These are phyloP conservation scores for Phenganax stokvisi DNA, from an alignment of 92 coral and sea anemone genomes.

Conservation along the genomic window DNA sequence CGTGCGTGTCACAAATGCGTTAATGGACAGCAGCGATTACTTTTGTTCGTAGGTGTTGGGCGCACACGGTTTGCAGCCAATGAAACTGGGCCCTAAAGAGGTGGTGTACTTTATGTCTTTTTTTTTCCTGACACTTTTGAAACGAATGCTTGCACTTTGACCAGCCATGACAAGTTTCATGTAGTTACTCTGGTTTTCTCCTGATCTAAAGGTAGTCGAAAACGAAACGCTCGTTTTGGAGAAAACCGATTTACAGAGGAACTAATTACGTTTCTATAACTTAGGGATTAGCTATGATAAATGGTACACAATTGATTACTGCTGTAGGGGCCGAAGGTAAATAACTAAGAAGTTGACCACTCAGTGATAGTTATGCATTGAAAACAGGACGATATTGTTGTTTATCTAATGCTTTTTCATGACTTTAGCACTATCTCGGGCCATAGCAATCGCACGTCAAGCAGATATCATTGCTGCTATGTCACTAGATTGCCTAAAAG, in stretches of 20 bases:
- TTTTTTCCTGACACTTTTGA: too few relatives aligned
- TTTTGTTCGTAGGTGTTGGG: slow-evolving; percentile 59
- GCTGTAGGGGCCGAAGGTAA: slow-evolving; percentile 90
- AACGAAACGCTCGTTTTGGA: too few relatives aligned
- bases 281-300: slow-evolving; percentile 89
- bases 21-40: background rate
- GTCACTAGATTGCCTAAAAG: slow-evolving; percentile 78
- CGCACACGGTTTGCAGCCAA: slow-evolving; percentile 64
- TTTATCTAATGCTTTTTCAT: background rate
- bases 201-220: too few relatives aligned
- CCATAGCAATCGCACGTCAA: slow-evolving; percentile 63
- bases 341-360: too few relatives aligned
- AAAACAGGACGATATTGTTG: background rate
- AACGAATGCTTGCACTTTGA: too few relatives aligned
- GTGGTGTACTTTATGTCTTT: slow-evolving; percentile 25
- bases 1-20: too few relatives aligned
- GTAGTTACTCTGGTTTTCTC: too few relatives aligned
- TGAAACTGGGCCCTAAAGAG: slow-evolving; percentile 74
- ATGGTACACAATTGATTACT: slow-evolving; percentile 92
- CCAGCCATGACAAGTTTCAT: too few relatives aligned
- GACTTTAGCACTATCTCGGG: slow-evolving; percentile 63
- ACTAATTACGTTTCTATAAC: too few relatives aligned
- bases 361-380: background rate
- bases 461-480: slow-evolving; percentile 88
- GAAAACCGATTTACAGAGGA: too few relatives aligned